A percentile compares a stretch with the other conserved stretches of the same genome.
Evolutionary conservation across 2,888 invertebrate genomes (phyloP).

Genomic region (Cenopis cana): DNA sequence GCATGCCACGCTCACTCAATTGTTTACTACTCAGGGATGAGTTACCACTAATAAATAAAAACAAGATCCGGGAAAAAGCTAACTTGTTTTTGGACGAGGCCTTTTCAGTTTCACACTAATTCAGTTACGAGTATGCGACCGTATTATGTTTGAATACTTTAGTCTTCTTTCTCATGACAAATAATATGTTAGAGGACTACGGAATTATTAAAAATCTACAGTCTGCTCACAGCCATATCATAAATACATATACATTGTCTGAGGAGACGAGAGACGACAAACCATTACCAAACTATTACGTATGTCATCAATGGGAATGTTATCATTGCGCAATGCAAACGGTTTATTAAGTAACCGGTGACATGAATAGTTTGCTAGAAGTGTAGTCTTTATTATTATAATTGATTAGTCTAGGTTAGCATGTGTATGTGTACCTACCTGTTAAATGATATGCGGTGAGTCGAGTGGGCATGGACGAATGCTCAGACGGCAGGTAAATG

Average conservation of each 20-base stretch:
- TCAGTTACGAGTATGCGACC: neutral
- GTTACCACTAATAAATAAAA: constrained; percentile 24
- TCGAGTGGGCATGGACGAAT: constrained; percentile 18
- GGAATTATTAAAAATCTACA: constrained; percentile 27
- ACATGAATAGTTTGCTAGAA: constrained; percentile 14
- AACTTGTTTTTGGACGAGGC: neutral
- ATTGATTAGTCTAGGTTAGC: constrained; percentile 28
- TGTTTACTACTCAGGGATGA: constrained; percentile 23
- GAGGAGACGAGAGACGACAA: constrained; percentile 18
- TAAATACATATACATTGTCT: constrained; percentile 32
- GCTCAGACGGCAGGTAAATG: constrained; percentile 14
- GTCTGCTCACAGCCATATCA: constrained; percentile 42
- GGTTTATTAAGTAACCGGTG: neutral
- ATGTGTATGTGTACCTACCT: constrained; percentile 1
- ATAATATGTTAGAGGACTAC: constrained; percentile 22
- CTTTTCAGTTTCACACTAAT: neutral
- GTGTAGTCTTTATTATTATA: constrained; percentile 20
- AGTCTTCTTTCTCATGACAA: constrained; percentile 1
- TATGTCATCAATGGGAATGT: neutral
- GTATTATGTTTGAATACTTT: neutral
- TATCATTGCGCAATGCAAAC: neutral
- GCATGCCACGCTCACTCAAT: constrained; percentile 15
- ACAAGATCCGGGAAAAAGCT: neutral
- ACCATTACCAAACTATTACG: constrained; percentile 28
- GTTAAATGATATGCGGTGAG: constrained; percentile 7